Evolutionary conservation across 2,797 vertebrate species (phyloP), one percentile per base, ranked within the genome.

Genomic region (Meda fulgida): DNA sequence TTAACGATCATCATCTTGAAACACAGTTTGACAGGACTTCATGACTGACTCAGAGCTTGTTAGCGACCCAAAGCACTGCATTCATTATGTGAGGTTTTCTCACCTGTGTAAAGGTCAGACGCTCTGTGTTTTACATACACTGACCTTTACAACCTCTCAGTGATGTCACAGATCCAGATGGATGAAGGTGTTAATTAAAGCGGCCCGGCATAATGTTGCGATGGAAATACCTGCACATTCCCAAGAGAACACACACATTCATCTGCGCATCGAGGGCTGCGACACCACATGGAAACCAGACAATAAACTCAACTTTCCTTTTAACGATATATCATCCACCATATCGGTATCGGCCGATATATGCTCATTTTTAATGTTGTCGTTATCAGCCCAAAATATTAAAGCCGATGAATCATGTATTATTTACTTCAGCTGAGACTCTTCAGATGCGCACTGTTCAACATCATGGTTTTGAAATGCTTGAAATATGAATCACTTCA

Each of bases 61-160:
- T 34, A 66, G 75, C 9, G 63, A 46, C 63, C 78, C 34, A n/a
- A 80, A 58, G 55, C 77, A 53, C 26, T 66, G 77, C 78, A 69
- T 60, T 83, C 76, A 79, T 89, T 89, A 89, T 77, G 72, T 10
- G 58, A 77, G 60, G 29, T 85, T 78, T 69, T 78, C 84, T 87
- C 80, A 87, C 81, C 31, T 66, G 70, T 75, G 82, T 78, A 86
- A 89, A 89, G 89, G 89, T 89, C 87, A 87, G 67, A 67, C 71
- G 38, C 69, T 84, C 73, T 19, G 8, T 79, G 58, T 83, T 71
- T 70, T 84, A 84, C 86, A 84, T 80, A 79, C 66, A 29, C 72
- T 86, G 86, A 89, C 89, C 89, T 89, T 89, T 89, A 87, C 72
- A 87, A 79, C 83, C 73, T 70, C 84, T 77, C 55, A 51, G 31